Evolutionary conservation across 2,888 invertebrate genomes (phyloP).

Genomic region (Andrena marginata): DNA sequence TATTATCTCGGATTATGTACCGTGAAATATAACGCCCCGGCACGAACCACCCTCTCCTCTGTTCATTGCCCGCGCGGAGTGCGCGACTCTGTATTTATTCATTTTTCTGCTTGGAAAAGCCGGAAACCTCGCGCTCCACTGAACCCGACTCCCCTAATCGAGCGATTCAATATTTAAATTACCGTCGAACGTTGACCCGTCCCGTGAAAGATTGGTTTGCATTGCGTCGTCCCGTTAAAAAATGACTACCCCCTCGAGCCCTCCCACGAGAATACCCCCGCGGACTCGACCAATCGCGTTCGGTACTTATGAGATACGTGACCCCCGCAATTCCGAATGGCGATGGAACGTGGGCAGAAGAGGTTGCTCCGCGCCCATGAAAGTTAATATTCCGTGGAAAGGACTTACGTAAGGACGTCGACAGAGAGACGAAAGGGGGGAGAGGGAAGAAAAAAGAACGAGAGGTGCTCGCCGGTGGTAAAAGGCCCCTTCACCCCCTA

Average conservation of each 20-base stretch:
- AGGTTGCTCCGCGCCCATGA: slow-evolving; percentile 67
- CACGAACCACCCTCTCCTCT: not conserved
- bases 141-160: not conserved
- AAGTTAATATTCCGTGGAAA: slow-evolving; percentile 76
- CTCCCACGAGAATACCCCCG: slow-evolving; percentile 29
- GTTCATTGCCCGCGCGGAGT: not conserved
- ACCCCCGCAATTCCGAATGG: slow-evolving; percentile 49
- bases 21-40: slow-evolving; percentile 43
- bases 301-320: slow-evolving; percentile 60
- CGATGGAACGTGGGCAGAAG: slow-evolving; percentile 24
- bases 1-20: slow-evolving; percentile 48
- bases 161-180: slow-evolving; percentile 21
- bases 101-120: not conserved
- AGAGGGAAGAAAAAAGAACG: slow-evolving; percentile 23
- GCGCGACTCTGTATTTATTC: not conserved
- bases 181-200: not conserved
- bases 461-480: slow-evolving; percentile 63
- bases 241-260: slow-evolving; percentile 12
- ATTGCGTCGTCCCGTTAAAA: slow-evolving; percentile 31
- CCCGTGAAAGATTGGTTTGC: slow-evolving; percentile 42
- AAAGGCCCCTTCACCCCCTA: slow-evolving; percentile 62
- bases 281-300: slow-evolving; percentile 54
- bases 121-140: not conserved
- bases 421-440: slow-evolving; percentile 42
- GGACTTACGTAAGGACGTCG: slow-evolving; percentile 69